phyloP scores from a whole-genome alignment of 2,113 vertebrate species.

The Hippocampus zosterae region DNA sequence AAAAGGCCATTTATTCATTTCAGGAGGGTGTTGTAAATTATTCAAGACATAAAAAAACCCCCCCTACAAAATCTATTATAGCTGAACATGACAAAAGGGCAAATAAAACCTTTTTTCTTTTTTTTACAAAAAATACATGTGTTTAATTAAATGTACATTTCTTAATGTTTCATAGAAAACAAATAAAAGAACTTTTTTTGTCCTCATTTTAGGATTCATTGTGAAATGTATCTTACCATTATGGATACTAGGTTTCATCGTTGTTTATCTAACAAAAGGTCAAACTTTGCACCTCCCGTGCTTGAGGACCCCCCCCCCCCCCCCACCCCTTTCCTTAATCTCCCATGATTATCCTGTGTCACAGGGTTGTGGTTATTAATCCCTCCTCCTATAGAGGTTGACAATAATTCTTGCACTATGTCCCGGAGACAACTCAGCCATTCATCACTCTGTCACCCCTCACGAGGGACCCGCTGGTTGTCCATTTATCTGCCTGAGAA shows the following conservation, averaged over 20 bases:
- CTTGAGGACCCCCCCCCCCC: constrained; percentile 28
- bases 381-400: constrained; percentile 48
- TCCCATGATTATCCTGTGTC: constrained; percentile 63
- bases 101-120: too few species aligned
- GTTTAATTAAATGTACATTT: too few species aligned
- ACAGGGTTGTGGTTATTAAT: constrained; percentile 60
- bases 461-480: constrained; percentile 41
- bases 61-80: too few species aligned
- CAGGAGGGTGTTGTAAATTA: too few species aligned
- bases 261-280: constrained; percentile 5
- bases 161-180: too few species aligned
- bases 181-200: too few species aligned
- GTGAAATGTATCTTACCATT: background rate
- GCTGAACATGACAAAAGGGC: too few species aligned
- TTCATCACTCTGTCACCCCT: constrained; percentile 65
- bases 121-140: too few species aligned
- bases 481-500: constrained; percentile 46
- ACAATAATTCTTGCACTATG: constrained; percentile 65
- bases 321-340: constrained; percentile 45
- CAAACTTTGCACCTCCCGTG: constrained; percentile 25
- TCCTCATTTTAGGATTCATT: background rate
- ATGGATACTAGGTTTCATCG: background rate
- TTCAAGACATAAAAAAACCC: too few species aligned
- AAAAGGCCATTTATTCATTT: too few species aligned
- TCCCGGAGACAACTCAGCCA: constrained; percentile 35